Conservation (phyloP, 2,888 invertebrate species). For the Hemaris fuciformis region DNA sequence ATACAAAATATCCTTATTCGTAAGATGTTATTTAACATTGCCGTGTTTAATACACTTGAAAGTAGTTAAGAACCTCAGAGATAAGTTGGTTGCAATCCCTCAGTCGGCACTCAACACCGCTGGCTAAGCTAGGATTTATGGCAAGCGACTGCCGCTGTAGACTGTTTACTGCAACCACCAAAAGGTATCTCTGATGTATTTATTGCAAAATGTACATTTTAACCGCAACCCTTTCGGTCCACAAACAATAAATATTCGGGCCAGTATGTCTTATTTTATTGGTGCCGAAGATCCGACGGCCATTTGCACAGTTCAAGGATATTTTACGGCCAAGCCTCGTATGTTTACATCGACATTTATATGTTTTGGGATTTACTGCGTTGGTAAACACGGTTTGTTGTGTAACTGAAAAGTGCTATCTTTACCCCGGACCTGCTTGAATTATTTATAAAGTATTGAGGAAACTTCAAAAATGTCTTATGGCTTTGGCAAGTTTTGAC, state of each 20-base stretch:
- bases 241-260: slow-evolving; percentile 14
- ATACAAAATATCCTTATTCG: too few relatives aligned
- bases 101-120: background rate
- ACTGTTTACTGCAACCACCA: background rate
- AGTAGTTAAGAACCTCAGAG: too few relatives aligned
- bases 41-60: too few relatives aligned
- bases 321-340: slow-evolving; percentile 4
- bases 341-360: slow-evolving; percentile 7
- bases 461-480: background rate
- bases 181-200: background rate
- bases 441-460: background rate
- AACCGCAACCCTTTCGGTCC: background rate
- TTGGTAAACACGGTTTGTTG: background rate
- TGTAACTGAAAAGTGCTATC: background rate
- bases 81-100: background rate
- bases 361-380: background rate
- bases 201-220: background rate
- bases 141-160: background rate
- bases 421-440: background rate
- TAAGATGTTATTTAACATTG: too few relatives aligned
- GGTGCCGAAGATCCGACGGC: slow-evolving; percentile 6
- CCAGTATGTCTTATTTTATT: slow-evolving; percentile 13
- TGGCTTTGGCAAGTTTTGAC: background rate
- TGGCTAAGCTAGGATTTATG: background rate
- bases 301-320: slow-evolving; percentile 6